Conservation (phyloP, 2,797 vertebrate genomes). For the Lutjanus campechanus region DNA sequence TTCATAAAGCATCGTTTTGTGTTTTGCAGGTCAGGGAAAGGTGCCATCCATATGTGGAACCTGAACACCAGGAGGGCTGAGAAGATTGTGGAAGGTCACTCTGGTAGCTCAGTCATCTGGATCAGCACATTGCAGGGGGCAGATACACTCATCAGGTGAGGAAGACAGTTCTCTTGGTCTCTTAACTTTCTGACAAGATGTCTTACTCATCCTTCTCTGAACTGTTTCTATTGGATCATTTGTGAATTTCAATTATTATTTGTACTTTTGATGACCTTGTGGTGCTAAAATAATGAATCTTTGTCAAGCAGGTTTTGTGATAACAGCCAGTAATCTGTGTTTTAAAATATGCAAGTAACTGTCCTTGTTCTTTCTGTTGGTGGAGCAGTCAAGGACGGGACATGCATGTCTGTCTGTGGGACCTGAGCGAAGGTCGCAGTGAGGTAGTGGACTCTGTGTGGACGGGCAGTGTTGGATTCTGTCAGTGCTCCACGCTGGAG, state of each 20-base stretch:
- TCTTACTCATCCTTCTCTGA: background rate
- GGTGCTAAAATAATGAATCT: background rate
- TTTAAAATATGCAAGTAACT: background rate
- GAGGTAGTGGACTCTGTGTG: conserved; percentile 83
- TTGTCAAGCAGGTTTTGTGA: background rate
- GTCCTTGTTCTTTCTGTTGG: conserved; percentile 7
- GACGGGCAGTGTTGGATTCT: conserved; percentile 92
- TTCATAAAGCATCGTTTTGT: conserved; percentile 1
- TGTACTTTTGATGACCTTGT: background rate
- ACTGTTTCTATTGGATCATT: background rate
- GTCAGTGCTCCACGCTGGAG: conserved; percentile 88
- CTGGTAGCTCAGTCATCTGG: conserved; percentile 90
- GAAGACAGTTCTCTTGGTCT: fast-evolving
- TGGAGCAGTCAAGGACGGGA: conserved; percentile 92
- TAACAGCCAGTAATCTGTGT: background rate
- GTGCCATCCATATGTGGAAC: conserved; percentile 93
- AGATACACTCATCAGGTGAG: conserved; percentile 90
- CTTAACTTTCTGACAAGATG: background rate
- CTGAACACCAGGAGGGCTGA: conserved; percentile 88
- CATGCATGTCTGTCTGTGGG: conserved; percentile 91
- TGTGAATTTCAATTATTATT: background rate
- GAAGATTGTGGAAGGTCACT: conserved; percentile 88
- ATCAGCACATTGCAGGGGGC: conserved; percentile 81
- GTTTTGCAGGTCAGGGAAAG: conserved; percentile 88
- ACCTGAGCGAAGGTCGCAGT: conserved; percentile 89